A percentile compares a stretch with the other conserved stretches of the same genome.
These are phyloP conservation scores for Onychomys torridus DNA, from an alignment of 2,797 vertebrate genomes.

Conservation along the genomic window DNA sequence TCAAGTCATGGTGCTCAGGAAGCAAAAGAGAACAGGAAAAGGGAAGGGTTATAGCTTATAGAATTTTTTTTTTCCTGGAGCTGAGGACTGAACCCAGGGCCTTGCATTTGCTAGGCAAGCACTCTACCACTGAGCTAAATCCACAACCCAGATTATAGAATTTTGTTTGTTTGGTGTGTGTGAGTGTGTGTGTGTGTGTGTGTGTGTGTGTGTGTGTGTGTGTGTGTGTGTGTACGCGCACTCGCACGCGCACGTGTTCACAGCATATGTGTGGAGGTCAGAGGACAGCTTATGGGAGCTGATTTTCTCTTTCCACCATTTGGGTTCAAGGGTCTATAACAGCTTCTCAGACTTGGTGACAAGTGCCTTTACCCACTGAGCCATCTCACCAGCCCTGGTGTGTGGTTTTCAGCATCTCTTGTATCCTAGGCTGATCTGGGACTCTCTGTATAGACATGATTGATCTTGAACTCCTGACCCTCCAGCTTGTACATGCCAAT, in stretches of 20 bases:
- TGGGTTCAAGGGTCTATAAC: background rate
- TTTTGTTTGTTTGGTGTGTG: too few relatives aligned
- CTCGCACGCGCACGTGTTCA: too few relatives aligned
- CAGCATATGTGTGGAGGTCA: background rate
- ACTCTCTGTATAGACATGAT: background rate
- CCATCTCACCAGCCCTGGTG: background rate
- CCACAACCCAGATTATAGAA: too few relatives aligned
- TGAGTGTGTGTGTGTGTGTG: background rate
- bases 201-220: background rate
- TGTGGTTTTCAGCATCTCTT: background rate
- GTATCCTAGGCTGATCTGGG: background rate
- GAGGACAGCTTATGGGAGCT: background rate
- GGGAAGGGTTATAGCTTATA: background rate
- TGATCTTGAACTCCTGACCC: background rate
- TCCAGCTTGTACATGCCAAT: background rate
- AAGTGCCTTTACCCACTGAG: background rate
- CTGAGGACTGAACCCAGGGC: too few relatives aligned
- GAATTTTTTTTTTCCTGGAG: too few relatives aligned
- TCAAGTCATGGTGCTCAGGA: background rate
- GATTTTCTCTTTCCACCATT: background rate
- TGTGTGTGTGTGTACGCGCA: background rate
- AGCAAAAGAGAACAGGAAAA: background rate
- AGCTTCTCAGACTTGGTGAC: background rate
- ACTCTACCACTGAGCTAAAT: too few relatives aligned
- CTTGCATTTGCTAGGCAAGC: too few relatives aligned